Evolutionary conservation across 2,113 vertebrate genomes (phyloP).

Genomic region (Podilymbus podiceps): DNA sequence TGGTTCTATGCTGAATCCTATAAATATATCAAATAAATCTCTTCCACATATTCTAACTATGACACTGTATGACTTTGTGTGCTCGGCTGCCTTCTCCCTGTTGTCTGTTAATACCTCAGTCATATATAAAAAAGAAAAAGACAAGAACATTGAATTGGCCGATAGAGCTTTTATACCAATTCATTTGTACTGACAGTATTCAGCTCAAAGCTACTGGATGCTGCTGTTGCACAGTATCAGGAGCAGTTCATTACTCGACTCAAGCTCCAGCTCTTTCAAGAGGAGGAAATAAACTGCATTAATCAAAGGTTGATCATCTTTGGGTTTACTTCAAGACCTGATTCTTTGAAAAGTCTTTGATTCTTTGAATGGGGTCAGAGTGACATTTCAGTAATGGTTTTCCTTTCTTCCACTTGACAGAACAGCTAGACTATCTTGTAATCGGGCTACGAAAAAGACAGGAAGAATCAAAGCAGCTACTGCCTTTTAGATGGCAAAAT

Average conservation of each 20-base stretch:
- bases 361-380: slow-evolving; percentile 22
- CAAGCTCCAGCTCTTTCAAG: neutral
- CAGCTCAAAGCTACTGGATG: neutral
- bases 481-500: neutral
- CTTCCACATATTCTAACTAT: neutral
- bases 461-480: neutral
- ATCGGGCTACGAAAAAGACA: neutral
- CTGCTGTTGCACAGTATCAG: neutral
- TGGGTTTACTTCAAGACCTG: neutral
- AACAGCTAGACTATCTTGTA: neutral
- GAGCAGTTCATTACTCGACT: neutral
- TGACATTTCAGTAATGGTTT: slow-evolving; percentile 32
- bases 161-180: neutral
- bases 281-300: neutral
- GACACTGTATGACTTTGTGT: neutral
- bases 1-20: neutral
- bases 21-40: neutral
- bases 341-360: slow-evolving; percentile 27
- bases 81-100: neutral
- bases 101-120: neutral
- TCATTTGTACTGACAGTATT: neutral
- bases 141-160: neutral
- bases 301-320: slow-evolving; percentile 15
- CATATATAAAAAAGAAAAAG: neutral
- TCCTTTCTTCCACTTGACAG: slow-evolving; percentile 17